Conservation (phyloP, 2,113 vertebrate genomes). For the Bubo bubo region DNA sequence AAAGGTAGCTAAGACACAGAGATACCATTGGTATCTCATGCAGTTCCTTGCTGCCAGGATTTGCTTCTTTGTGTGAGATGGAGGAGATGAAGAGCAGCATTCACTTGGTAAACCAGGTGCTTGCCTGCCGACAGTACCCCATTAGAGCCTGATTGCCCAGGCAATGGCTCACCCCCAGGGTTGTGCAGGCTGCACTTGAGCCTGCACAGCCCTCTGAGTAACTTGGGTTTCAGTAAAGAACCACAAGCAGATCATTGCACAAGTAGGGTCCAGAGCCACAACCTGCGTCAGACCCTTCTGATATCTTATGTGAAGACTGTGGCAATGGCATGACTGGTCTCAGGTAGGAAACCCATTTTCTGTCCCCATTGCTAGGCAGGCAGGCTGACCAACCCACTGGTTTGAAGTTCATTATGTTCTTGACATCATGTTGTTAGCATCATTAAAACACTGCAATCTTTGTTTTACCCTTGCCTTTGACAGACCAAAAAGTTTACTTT, state of each 20-base stretch:
- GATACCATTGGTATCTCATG: not conserved
- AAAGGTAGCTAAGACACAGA: not conserved
- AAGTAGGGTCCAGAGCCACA: not conserved
- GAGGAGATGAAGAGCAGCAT: not conserved
- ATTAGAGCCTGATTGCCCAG: not conserved
- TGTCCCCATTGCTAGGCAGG: not conserved
- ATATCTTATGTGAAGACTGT: not conserved
- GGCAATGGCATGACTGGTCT: rapidly evolving
- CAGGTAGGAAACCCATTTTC: not conserved
- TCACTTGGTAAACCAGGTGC: not conserved
- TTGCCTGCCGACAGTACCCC: not conserved
- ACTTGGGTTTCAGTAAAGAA: not conserved
- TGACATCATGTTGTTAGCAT: not conserved
- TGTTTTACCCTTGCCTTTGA: not conserved
- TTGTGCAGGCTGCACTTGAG: not conserved
- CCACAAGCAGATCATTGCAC: not conserved
- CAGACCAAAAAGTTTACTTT: not conserved
- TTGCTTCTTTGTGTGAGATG: not conserved
- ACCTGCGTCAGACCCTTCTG: not conserved
- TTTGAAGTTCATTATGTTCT: rapidly evolving
- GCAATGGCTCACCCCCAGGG: not conserved
- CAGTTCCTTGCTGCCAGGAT: not conserved
- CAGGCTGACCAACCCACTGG: not conserved
- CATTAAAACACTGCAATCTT: not conserved
- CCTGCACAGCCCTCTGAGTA: not conserved